A percentile compares a stretch with the other conserved stretches of the same genome.
These are phyloP conservation scores for Paratrypauchen microcephalus DNA, from an alignment of 2,797 vertebrate species.

Conservation along the genomic window DNA sequence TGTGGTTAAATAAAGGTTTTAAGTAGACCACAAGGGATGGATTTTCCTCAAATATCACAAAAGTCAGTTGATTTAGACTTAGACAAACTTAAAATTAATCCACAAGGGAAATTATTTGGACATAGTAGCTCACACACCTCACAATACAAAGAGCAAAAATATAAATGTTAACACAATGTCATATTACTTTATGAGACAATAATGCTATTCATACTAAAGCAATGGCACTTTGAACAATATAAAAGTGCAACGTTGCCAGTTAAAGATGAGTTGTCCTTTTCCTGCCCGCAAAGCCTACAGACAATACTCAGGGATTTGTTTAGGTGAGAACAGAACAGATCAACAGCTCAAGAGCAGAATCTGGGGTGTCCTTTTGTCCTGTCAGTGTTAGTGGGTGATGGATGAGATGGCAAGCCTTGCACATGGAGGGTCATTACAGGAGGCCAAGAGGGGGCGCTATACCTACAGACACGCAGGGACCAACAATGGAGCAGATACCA, in stretches of 20 bases:
- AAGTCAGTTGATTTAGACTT: not conserved
- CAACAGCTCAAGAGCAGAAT: conserved; percentile 8
- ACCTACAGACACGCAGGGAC: conserved; percentile 39
- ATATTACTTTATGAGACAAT: not conserved
- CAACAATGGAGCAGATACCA: conserved; percentile 40
- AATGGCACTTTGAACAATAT: not conserved
- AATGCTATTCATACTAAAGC: not conserved
- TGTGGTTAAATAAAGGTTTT: not conserved
- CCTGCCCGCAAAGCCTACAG: not conserved
- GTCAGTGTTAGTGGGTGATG: conserved; percentile 49
- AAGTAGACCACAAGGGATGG: no score
- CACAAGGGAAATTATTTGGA: no score
- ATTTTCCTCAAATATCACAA: not conserved
- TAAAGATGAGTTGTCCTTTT: not conserved
- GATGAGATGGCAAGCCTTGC: conserved; percentile 49
- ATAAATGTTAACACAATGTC: not conserved
- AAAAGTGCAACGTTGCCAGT: not conserved
- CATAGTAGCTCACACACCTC: no score
- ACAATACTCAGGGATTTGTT: not conserved
- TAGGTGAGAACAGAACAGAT: not conserved
- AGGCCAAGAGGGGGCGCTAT: conserved; percentile 35
- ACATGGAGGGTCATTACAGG: conserved; percentile 54
- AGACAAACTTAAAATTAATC: no score
- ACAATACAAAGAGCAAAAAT: no score
- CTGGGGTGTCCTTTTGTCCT: conserved; percentile 53